Conservation (phyloP, 2,797 vertebrate genomes). For the Sebastes reedi region DNA sequence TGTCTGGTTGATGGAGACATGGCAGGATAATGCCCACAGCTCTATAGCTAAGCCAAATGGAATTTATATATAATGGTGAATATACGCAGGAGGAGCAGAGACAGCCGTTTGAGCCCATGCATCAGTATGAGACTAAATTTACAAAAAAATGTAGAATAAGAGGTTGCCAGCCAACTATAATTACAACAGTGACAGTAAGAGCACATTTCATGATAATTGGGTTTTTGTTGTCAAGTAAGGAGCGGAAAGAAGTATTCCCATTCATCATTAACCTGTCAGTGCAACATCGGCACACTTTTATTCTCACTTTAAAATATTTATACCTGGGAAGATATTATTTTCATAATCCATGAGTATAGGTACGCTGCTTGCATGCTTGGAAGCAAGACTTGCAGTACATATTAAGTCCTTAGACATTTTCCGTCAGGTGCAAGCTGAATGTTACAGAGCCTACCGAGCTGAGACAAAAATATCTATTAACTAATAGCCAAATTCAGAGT, state of each 20-base stretch:
- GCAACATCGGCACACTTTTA: neutral
- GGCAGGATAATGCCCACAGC: constrained; percentile 23
- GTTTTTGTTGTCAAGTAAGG: neutral
- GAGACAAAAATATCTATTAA: neutral
- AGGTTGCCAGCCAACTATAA: constrained; percentile 3
- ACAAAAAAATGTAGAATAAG: neutral
- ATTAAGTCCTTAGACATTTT: neutral
- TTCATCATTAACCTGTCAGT: constrained; percentile 10
- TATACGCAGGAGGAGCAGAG: neutral
- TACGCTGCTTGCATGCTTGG: neutral
- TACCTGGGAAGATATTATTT: neutral
- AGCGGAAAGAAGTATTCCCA: neutral
- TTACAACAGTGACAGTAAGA: constrained; percentile 2
- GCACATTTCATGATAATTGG: constrained; percentile 22
- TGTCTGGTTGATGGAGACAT: constrained; percentile 6
- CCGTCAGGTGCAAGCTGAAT: neutral
- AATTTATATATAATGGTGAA: constrained; percentile 22
- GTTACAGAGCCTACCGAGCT: neutral
- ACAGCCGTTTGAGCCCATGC: constrained; percentile 7
- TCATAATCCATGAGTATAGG: neutral
- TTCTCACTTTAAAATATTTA: neutral
- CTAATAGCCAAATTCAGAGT: too few species aligned
- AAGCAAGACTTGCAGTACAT: neutral
- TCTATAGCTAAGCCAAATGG: constrained; percentile 16
- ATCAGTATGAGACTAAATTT: constrained; percentile 12